phyloP scores from a whole-genome alignment of 1,140 invertebrate genomes.

The Diorhabda carinulata region DNA sequence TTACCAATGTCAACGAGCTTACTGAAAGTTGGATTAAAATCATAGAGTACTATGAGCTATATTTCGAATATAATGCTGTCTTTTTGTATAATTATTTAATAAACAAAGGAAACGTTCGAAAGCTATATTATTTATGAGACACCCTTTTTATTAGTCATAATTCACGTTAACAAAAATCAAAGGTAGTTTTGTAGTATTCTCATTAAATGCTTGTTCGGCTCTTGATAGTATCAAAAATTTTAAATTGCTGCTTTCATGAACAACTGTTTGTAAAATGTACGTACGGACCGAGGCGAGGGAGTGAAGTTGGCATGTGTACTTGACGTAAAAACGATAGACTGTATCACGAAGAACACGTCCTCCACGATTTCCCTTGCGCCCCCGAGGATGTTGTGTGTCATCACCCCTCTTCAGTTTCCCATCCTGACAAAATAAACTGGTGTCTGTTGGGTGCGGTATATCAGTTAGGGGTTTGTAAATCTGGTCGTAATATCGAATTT shows the following conservation, averaged over 20 bases:
- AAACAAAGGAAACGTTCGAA: too few species aligned
- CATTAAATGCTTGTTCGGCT: too few species aligned
- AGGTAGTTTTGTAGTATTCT: too few species aligned
- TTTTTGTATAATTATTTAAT: too few species aligned
- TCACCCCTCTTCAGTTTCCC: slow-evolving; percentile 7
- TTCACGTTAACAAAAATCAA: too few species aligned
- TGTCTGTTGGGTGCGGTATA: not conserved
- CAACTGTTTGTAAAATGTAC: not conserved
- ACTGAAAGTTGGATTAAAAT: too few species aligned
- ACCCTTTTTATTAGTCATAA: too few species aligned
- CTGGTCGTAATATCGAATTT: not conserved
- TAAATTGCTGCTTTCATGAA: not conserved
- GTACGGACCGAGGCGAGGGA: not conserved
- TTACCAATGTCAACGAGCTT: too few species aligned
- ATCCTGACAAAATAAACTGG: slow-evolving; percentile 10
- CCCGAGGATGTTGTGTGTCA: not conserved
- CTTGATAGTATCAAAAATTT: too few species aligned
- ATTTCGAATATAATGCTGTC: too few species aligned
- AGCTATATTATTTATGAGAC: too few species aligned
- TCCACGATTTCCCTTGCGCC: not conserved
- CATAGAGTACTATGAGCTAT: too few species aligned
- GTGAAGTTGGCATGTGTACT: slow-evolving; percentile 7
- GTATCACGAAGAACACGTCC: slow-evolving; percentile 4
- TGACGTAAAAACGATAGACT: slow-evolving; percentile 18
- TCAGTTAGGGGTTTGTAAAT: not conserved